phyloP scores from a whole-genome alignment of 2,888 invertebrate species.

The Pseudeuparius sepicola region DNA sequence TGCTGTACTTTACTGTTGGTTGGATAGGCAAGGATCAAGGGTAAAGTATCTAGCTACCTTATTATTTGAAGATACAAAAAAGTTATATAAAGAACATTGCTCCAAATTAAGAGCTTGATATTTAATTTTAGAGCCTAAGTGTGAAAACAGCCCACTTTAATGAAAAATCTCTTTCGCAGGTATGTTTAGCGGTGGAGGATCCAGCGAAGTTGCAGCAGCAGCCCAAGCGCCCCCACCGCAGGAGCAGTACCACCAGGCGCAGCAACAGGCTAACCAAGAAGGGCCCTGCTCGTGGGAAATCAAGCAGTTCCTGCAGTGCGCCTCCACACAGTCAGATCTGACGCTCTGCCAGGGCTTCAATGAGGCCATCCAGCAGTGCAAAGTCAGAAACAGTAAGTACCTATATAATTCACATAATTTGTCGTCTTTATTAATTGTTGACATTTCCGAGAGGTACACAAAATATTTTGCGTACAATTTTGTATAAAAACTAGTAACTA shows the following conservation, averaged over 20 bases:
- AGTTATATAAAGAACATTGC: too few relatives aligned
- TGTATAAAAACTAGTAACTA: too few relatives aligned
- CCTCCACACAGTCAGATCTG: slow-evolving; percentile 81
- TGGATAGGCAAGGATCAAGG: too few relatives aligned
- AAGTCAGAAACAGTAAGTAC: slow-evolving; percentile 61
- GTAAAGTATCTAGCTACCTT: too few relatives aligned
- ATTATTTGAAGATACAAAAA: too few relatives aligned
- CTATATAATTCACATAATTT: slow-evolving; percentile 3
- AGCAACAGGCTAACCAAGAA: slow-evolving; percentile 34
- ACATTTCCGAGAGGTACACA: too few relatives aligned
- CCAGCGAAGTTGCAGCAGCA: slow-evolving; percentile 39
- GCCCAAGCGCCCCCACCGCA: slow-evolving; percentile 37
- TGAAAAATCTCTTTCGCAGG: slow-evolving; percentile 40
- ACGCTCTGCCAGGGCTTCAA: slow-evolving; percentile 94
- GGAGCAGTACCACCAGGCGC: slow-evolving; percentile 38
- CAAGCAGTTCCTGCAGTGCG: slow-evolving; percentile 92
- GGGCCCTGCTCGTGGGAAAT: slow-evolving; percentile 92
- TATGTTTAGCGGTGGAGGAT: slow-evolving; percentile 50
- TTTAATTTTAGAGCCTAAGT: too few relatives aligned
- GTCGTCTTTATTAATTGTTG: slow-evolving; percentile 8
- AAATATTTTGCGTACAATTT: too few relatives aligned
- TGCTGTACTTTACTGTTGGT: too few relatives aligned
- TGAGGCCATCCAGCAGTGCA: slow-evolving; percentile 94
- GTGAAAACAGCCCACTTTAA: too few relatives aligned
- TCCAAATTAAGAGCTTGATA: too few relatives aligned